These are phyloP conservation scores for Tribolium madens DNA, from an alignment of 1,140 invertebrate species.

Conservation along the genomic window DNA sequence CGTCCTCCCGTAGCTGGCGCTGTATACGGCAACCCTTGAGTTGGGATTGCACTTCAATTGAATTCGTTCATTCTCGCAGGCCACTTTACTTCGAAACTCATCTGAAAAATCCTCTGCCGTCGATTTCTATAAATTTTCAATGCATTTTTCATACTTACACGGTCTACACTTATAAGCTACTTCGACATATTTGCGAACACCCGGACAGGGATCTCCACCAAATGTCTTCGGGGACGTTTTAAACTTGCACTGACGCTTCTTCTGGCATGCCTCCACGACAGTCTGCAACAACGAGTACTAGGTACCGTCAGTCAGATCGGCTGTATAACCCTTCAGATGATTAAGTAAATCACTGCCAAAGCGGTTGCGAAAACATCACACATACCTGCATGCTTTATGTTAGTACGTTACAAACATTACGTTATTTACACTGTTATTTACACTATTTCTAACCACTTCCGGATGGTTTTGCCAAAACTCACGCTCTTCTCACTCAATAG, in stretches of 20 bases:
- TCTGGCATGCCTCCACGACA: slow-evolving; percentile 91
- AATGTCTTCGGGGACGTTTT: slow-evolving; percentile 84
- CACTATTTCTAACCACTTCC: slow-evolving; percentile 4
- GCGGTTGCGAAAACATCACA: slow-evolving; percentile 24
- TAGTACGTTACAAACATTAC: slow-evolving; percentile 39
- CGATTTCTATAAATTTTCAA: slow-evolving; percentile 21
- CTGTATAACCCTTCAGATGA: slow-evolving; percentile 49
- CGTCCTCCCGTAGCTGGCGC: slow-evolving; percentile 89
- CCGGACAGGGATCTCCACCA: slow-evolving; percentile 88
- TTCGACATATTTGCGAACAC: slow-evolving; percentile 88
- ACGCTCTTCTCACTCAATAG: not conserved
- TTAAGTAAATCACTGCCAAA: slow-evolving; percentile 38
- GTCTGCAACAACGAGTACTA: slow-evolving; percentile 94
- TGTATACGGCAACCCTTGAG: slow-evolving; percentile 89
- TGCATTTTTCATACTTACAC: slow-evolving; percentile 78
- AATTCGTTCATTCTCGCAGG: slow-evolving; percentile 89
- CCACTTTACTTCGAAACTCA: slow-evolving; percentile 90
- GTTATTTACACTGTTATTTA: slow-evolving; percentile 18
- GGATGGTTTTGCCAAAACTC: not conserved
- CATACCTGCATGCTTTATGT: slow-evolving; percentile 52
- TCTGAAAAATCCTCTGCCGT: slow-evolving; percentile 72
- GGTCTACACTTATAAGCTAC: slow-evolving; percentile 95
- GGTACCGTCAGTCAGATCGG: slow-evolving; percentile 68
- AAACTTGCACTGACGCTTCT: slow-evolving; percentile 89
- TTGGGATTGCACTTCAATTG: slow-evolving; percentile 85